Conservation (phyloP, 2,113 vertebrate genomes). For the Aptenodytes patagonicus region DNA sequence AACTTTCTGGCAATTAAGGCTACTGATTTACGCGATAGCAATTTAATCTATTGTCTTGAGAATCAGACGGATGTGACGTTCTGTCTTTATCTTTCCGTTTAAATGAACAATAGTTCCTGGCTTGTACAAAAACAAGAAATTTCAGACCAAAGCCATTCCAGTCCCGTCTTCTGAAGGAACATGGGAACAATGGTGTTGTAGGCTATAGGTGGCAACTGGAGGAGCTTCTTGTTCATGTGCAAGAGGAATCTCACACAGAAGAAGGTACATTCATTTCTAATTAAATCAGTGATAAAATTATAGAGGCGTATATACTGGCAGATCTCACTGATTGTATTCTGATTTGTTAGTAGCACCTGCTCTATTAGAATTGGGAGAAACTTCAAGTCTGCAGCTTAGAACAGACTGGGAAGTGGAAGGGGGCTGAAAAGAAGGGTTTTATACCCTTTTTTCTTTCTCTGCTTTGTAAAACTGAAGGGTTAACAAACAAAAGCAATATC, state of each 20-base stretch:
- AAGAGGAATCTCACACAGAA: background rate
- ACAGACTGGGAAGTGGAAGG: background rate
- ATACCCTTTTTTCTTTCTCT: background rate
- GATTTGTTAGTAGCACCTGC: background rate
- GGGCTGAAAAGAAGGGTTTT: background rate
- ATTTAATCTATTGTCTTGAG: slow-evolving; percentile 68
- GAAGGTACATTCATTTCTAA: slow-evolving; percentile 51
- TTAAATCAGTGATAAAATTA: background rate
- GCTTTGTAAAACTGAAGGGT: background rate
- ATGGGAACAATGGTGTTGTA: background rate
- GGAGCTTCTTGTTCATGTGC: background rate
- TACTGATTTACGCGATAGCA: slow-evolving; percentile 55
- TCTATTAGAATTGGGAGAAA: background rate
- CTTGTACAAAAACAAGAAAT: slow-evolving; percentile 60
- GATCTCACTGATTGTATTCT: background rate
- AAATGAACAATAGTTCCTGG: slow-evolving; percentile 66
- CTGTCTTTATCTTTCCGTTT: slow-evolving; percentile 60
- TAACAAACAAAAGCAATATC: background rate
- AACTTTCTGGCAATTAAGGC: slow-evolving; percentile 63
- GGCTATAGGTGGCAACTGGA: background rate
- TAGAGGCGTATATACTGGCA: background rate
- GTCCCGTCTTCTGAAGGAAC: background rate
- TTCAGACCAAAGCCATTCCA: slow-evolving; percentile 18
- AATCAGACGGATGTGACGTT: slow-evolving; percentile 60
- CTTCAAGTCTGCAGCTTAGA: background rate